phyloP scores from a whole-genome alignment of 2,113 vertebrate species.

The Willisornis vidua region DNA sequence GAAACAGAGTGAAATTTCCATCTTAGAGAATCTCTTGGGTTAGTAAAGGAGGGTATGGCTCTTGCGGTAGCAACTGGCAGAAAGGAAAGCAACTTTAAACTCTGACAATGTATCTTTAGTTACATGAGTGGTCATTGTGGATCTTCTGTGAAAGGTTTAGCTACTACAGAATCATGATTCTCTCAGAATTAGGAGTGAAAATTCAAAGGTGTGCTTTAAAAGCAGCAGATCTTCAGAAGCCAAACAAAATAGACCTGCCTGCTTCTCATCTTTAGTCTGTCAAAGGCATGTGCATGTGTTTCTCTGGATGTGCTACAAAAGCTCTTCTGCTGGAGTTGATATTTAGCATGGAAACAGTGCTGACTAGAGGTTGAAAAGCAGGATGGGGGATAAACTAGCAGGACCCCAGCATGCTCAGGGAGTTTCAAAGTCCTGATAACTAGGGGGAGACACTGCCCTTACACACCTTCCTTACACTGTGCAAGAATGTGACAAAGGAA shows the following conservation, averaged over 20 bases:
- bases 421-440: background rate
- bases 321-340: background rate
- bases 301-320: background rate
- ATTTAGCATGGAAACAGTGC: background rate
- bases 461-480: background rate
- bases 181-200: background rate
- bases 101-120: background rate
- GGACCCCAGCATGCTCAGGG: fast-evolving
- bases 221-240: background rate
- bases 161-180: background rate
- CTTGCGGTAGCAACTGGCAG: background rate
- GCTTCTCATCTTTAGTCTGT: background rate
- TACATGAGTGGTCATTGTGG: background rate
- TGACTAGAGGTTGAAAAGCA: background rate
- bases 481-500: background rate
- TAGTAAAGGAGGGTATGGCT: background rate
- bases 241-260: background rate
- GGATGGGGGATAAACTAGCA: no score
- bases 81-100: background rate
- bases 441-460: background rate
- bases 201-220: background rate
- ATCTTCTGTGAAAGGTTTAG: background rate
- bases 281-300: background rate
- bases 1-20: background rate
- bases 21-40: background rate